Conservation (phyloP, 2,797 vertebrate genomes). For the Sebastiscus albofasciatus region DNA sequence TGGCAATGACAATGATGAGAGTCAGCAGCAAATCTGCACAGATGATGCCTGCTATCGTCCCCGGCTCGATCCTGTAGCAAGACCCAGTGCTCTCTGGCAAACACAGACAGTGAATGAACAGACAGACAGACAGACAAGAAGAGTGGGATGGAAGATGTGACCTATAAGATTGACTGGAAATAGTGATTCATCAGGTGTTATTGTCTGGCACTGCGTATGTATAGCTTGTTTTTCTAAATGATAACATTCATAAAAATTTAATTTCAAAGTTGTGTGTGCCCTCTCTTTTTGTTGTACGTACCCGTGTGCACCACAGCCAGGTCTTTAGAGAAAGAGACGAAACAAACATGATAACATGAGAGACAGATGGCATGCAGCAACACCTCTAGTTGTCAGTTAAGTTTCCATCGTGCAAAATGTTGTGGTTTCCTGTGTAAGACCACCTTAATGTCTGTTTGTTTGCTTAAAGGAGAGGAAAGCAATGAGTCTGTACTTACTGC, state of each 20-base stretch:
- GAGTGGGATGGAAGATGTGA: conserved; percentile 28
- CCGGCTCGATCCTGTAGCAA: conserved; percentile 79
- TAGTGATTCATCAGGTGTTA: not conserved
- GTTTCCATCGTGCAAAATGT: conserved; percentile 28
- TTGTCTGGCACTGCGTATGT: not conserved
- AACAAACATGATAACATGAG: not conserved
- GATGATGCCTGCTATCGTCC: conserved; percentile 73
- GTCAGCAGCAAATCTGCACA: conserved; percentile 79
- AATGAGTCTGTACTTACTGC: conserved; percentile 61
- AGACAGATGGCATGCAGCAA: not conserved
- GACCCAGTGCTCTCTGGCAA: conserved; percentile 45
- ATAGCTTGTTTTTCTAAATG: not conserved
- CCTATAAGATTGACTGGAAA: conserved; percentile 27
- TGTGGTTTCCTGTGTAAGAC: conserved; percentile 70
- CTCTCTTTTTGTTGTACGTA: conserved; percentile 17
- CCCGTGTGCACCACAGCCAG: conserved; percentile 26
- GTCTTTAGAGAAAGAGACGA: conserved; percentile 45
- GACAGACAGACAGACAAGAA: not conserved
- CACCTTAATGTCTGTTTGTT: not conserved
- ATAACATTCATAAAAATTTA: not conserved
- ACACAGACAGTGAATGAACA: conserved; percentile 20
- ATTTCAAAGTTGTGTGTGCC: not conserved
- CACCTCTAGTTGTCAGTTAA: conserved; percentile 1
- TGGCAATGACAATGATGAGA: conserved; percentile 71
- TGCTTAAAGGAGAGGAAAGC: not conserved